These are phyloP conservation scores for Emys orbicularis DNA, from an alignment of 2,797 vertebrate genomes.

Conservation along the genomic window DNA sequence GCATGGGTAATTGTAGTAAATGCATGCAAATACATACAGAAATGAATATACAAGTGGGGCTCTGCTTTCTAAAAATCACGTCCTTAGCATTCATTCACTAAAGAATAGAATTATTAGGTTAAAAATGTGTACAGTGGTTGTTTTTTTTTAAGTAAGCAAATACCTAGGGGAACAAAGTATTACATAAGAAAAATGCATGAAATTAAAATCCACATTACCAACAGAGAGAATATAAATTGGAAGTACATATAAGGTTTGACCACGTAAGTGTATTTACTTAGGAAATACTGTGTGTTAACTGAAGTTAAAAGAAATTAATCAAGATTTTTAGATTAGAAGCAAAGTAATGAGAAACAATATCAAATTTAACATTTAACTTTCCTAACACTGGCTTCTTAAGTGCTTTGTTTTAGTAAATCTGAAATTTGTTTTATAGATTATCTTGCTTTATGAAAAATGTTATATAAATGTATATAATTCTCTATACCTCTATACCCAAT, in stretches of 20 bases:
- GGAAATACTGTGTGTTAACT: background rate
- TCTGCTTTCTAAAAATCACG: background rate
- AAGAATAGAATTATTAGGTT: background rate
- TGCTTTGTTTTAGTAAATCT: background rate
- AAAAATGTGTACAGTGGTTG: background rate
- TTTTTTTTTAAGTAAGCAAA: background rate
- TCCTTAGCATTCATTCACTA: background rate
- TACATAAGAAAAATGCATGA: background rate
- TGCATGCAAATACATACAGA: background rate
- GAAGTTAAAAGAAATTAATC: background rate
- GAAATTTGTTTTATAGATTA: background rate
- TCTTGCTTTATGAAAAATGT: background rate
- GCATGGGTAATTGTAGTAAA: background rate
- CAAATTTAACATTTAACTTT: background rate
- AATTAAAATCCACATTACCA: background rate
- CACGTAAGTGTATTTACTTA: fast-evolving
- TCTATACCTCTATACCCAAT: background rate
- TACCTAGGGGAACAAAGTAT: background rate
- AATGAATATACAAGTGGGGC: background rate
- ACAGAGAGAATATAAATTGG: background rate
- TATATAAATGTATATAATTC: background rate
- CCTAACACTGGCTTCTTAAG: background rate
- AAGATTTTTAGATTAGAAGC: background rate
- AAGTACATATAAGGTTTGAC: background rate
- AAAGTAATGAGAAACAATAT: background rate